Evolutionary conservation across 1,140 invertebrate species (phyloP).

Genomic region (Adelges cooleyi): DNA sequence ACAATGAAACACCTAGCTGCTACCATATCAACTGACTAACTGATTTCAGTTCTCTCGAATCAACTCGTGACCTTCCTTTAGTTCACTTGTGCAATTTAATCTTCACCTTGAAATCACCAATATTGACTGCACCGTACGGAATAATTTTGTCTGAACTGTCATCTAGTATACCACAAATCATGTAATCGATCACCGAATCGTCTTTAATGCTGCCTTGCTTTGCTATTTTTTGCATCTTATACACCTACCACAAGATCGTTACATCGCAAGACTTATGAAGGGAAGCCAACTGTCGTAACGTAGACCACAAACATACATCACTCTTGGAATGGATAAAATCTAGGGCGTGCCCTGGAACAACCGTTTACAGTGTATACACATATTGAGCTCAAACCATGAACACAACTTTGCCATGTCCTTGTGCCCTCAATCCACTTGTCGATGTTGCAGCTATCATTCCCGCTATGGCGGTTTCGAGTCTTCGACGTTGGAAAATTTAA

Average conservation of each 20-base stretch:
- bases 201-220: neutral
- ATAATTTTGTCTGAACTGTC: neutral
- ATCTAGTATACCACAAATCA: neutral
- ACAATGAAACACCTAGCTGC: neutral
- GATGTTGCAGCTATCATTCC: neutral
- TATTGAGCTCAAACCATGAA: neutral
- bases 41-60: neutral
- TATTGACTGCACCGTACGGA: neutral
- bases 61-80: neutral
- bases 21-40: neutral
- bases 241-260: neutral
- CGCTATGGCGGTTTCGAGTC: neutral
- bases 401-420: no score
- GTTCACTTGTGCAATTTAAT: neutral
- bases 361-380: no score
- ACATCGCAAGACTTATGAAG: neutral
- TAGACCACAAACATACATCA: no score
- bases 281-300: neutral
- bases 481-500: no score
- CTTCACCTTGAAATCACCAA: neutral
- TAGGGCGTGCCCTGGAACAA: no score
- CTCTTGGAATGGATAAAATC: no score
- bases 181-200: neutral
- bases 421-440: neutral
- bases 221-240: neutral